Conservation (phyloP, 2,797 vertebrate species). For the Sebastes minor region DNA sequence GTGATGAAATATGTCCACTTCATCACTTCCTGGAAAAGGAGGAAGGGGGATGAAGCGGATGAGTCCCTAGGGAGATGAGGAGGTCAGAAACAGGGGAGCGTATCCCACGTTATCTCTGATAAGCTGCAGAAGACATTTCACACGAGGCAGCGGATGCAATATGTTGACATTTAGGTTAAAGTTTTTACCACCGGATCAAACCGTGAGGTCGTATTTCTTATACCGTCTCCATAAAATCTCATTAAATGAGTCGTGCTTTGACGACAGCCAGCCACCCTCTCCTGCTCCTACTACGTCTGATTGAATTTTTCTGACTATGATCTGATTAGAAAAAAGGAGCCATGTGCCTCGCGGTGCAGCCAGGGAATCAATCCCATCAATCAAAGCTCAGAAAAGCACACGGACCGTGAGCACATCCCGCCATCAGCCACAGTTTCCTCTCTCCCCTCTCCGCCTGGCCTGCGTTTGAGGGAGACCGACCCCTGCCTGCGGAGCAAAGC, state of each 20-base stretch:
- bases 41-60: neutral
- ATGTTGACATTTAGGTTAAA: conserved; percentile 29
- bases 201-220: conserved; percentile 15
- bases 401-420: neutral
- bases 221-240: neutral
- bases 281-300: neutral
- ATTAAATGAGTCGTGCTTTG: conserved; percentile 8
- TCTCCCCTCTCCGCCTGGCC: neutral
- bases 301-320: conserved; percentile 43
- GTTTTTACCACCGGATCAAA: conserved; percentile 11
- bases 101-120: neutral
- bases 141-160: neutral
- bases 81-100: conserved; percentile 1
- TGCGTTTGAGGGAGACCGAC: conserved; percentile 17
- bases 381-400: conserved; percentile 25
- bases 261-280: neutral
- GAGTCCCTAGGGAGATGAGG: neutral
- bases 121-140: neutral
- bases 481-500: conserved; percentile 26
- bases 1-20: conserved; percentile 50
- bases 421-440: neutral
- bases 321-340: conserved; percentile 39
- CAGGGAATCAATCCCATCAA: conserved; percentile 42
- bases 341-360: conserved; percentile 1
- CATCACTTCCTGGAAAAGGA: conserved; percentile 54